Evolutionary conservation across 2,888 invertebrate species (phyloP), one percentile per base, ranked within the genome.

Genomic region (Chelonus formosanus): DNA sequence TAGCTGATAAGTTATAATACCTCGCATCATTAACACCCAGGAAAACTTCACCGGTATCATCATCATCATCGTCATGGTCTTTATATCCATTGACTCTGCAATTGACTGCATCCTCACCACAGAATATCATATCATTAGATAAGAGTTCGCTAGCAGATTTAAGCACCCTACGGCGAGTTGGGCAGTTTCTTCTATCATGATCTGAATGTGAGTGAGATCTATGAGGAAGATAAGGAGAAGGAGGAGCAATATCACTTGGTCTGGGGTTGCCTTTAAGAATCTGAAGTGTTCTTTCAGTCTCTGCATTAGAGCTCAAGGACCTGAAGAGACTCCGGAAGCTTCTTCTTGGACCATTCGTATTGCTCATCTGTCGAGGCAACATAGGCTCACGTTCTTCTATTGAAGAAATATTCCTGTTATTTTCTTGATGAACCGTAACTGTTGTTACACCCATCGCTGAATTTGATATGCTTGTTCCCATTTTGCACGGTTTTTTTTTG

Each of bases 241-340:
- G 85, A 5, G 89, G 89, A 0, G 91, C 91, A 48, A 91, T 88
- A 75, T 92, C 92, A 0, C 90, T 88, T 0, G 91, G 88, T 70
- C 91, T 85, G 0, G 92, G 92, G 72, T 91, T 90, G 2, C 92
- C 92, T 74, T 87, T 88, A 64, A 90, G 84, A 68, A 92, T 89
- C 43, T 89, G 87, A 66, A 90, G 87, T 3, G 90, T 90, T 75
- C 88, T 88, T 76, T 90, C 87, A 32, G 86, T 85, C 65, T 90
- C 79, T 76, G 86, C 89, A 70, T 89, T 89, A 0, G 90, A 89
- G 65, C 90, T 90, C 57, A 90, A 84, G 3, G 91, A 91, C 58
- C 91, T 84, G 53, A 89, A 85, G 50, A 90, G 78, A 5, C 87
- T 89, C 50, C 89, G 85, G 75, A 90, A 88, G 74, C 88, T 88